Evolutionary conservation across 2,888 invertebrate genomes (phyloP), one percentile per base, ranked within the genome.

Genomic region (Pheosia tremula): DNA sequence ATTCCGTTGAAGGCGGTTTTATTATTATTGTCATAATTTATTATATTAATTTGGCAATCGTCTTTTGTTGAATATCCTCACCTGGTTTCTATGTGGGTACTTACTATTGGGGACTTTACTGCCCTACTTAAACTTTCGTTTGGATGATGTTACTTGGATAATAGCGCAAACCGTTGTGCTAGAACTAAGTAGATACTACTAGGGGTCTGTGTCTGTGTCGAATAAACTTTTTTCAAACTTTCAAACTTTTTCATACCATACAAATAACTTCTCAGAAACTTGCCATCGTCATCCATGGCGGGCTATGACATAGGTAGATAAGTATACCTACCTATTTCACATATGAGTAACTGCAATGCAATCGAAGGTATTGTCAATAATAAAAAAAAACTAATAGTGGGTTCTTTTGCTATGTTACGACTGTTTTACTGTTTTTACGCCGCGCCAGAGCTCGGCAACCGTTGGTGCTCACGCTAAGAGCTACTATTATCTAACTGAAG

Each of bases 381-480:
- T 10, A 79, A 84, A 86, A 88, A 89, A 86, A 90, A 91, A 90
- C 89, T 88, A 90, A 91, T 88, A 91, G 87, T 84, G 83, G 83
- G 80, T 85, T 82, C 85, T 84, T 85, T 81, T 78, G 80, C 79
- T 81, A 75, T 81, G 82, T 83, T 87, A 86, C 86, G 83, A 84
- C 84, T 86, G 85, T 88, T 89, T 89, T 85, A 86, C 83, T 81
- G 83, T 84, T 87, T 87, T 86, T 87, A 81, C 80, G 77, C 78
- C 70, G 75, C 75, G 67, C 63, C 86, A 86, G 86, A 73, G 75
- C 69, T 84, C 57, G 68, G 36, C 74, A 85, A 89, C 85, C 59
- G 74, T 85, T 71, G 74, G 68, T 63, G 9, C 24, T 1, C 2
- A 24, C 1, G 24, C 24, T 24, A 24, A 24, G 24, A 0, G 55